Evolutionary conservation across 2,113 vertebrate species (phyloP), one percentile per base, ranked within the genome.

Genomic region (Nothocercus nigrocapillus): DNA sequence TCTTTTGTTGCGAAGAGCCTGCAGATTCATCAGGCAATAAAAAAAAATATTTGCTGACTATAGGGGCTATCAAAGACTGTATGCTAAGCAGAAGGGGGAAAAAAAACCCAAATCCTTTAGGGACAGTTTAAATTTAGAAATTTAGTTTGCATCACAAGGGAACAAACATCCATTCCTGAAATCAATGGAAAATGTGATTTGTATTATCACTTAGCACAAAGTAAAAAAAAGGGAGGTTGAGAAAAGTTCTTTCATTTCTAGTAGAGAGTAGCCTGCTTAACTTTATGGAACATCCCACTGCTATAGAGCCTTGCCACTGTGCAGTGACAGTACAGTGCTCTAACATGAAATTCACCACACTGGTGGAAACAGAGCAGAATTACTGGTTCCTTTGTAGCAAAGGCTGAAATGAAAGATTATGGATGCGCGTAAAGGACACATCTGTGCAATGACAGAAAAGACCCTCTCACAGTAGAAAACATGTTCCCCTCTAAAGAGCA

Each of bases 11-110:
- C 85, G 90, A 61, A 96, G 93, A 82, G 85, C 93, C 85, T 95
- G 76, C 38, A 95, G 93, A 97, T 95, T 90, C 82, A 79, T 93
- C 94, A 94, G 19, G 2, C 81, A 90, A 92, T 58, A 49, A 79
- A 93, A 97, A 82, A 94, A 97, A 96, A 96, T 96, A 97, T 96
- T 96, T 97, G 84, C 85, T 73, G 74, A 94, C 59, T 18, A 19
- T n/a, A 78, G 42, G 42, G 67, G 61, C 66, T 88, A 63, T 24
- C 56, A 88, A 84, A 95, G 77, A 90, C 76, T 81, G 9, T 94
- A 93, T 96, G 91, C 88, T 92, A 95, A 94, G 64, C 76, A 89
- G 68, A 91, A 89, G 32, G 49, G 42, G n/a, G 53, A 42, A 68
- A 47, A 68, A 36, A 45, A 25, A 27, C 13, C 12, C 3, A 45